Evolutionary conservation across 2,113 vertebrate species (phyloP), one percentile per base, ranked within the genome.

Genomic region (Lophius piscatorius): DNA sequence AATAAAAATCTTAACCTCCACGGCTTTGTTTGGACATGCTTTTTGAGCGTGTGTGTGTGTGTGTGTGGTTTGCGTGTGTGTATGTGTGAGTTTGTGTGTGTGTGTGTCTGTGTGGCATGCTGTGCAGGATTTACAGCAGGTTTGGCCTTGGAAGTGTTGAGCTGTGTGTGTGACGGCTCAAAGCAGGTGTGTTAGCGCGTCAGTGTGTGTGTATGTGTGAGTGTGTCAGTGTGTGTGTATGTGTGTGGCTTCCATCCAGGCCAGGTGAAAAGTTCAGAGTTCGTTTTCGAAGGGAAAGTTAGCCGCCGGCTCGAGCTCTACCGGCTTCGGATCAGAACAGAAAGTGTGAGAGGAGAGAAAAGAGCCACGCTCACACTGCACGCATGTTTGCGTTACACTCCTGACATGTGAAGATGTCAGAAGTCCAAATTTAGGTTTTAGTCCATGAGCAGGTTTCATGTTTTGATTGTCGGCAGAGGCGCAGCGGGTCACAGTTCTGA

Each of bases 221-320:
- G 28, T 64, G 61, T 49, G 33, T 34, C 44, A 31, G 49, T 49
- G 20, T 49, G 49, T 34, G 38, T 42, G 52, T 45, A 13, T 24
- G 59, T 44, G 45, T 39, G 22, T 42, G 41, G 41, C 20, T 10
- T 51, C 9, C 17, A 16, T 66, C 50, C 28, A 47, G 64, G 54
- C 29, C 67, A 81, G 74, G 79, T 86, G 76, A 90, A 82, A 70
- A 79, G 85, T 82, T 90, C 70, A 84, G 59, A 81, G 83, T 72
- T 70, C 18, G 28, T 41, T 17, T 61, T 68, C 51, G 58, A 87
- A 80, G 81, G 33, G 86, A 91, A 91, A 91, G 89, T 89, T 76
- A 31, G 22, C 35, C 8, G 1, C 6, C 22, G 11, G 42, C 63
- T 59, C 28, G 9, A 67, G 18, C 39, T 60, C 40, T 4, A 11